These are phyloP conservation scores for Astyanax mexicanus DNA, from an alignment of 2,797 vertebrate species.

Conservation along the genomic window DNA sequence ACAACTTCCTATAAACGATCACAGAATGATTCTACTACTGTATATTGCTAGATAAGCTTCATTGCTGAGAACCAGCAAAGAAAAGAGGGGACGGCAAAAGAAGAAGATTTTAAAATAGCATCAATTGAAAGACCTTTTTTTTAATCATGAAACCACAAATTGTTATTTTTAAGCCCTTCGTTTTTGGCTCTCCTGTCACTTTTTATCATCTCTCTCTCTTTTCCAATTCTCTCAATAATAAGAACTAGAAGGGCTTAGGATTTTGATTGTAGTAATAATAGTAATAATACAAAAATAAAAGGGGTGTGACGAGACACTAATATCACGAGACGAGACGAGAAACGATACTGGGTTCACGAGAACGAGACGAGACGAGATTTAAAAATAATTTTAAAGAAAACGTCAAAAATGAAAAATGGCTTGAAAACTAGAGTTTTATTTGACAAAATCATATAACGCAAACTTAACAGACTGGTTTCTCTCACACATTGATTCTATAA, in stretches of 20 bases:
- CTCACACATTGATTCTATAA: too few species aligned
- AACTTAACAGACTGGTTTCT: too few species aligned
- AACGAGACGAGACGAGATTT: too few species aligned
- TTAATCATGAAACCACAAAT: constrained; percentile 3
- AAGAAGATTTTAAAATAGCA: constrained; percentile 9
- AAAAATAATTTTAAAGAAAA: too few species aligned
- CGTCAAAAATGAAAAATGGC: constrained; percentile 17
- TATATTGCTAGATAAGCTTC: too few species aligned
- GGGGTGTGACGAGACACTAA: too few species aligned
- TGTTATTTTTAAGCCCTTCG: not conserved
- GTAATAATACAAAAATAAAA: not conserved
- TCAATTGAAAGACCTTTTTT: constrained; percentile 23
- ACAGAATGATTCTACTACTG: constrained; percentile 13
- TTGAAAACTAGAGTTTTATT: too few species aligned
- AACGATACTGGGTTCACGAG: too few species aligned
- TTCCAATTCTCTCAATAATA: constrained; percentile 32
- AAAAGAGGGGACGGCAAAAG: constrained; percentile 8
- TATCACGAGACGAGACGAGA: too few species aligned
- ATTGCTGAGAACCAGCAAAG: too few species aligned
- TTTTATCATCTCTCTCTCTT: not conserved
- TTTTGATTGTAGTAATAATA: not conserved
- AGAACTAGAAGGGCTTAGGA: constrained; percentile 8
- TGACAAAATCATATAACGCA: too few species aligned
- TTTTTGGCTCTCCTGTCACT: not conserved
- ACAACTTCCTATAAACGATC: too few species aligned